phyloP scores from a whole-genome alignment of 2,113 vertebrate genomes.

The Phyllostomus discolor region DNA sequence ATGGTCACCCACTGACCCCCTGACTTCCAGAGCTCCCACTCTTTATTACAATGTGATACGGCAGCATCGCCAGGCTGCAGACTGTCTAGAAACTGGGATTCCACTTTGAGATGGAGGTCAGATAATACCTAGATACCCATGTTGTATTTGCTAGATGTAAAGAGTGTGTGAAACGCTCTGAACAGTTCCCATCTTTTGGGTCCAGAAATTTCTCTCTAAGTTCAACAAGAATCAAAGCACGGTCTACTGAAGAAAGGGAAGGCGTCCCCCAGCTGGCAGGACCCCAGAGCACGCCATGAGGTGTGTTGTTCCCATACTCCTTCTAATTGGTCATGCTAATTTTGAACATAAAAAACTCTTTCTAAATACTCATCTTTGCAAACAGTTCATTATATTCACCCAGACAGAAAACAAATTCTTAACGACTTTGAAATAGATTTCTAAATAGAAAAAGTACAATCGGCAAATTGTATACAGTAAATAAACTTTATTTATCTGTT shows the following conservation, averaged over 20 bases:
- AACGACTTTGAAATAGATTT: constrained; percentile 23
- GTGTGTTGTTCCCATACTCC: background rate
- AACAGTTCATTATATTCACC: background rate
- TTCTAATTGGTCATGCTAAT: background rate
- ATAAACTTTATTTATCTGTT: constrained; percentile 93
- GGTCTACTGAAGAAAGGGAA: background rate
- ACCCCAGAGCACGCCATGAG: background rate
- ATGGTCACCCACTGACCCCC: background rate
- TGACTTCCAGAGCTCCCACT: background rate
- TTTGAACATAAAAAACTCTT: background rate
- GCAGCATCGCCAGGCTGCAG: background rate
- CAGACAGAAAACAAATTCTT: background rate
- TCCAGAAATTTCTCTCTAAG: background rate
- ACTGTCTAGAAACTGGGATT: background rate
- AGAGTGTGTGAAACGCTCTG: background rate
- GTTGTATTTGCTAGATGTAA: background rate
- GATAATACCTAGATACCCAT: background rate
- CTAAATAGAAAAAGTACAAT: constrained; percentile 45
- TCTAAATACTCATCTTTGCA: background rate
- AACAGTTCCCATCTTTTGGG: background rate
- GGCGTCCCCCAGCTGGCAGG: background rate
- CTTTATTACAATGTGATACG: background rate
- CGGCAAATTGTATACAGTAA: constrained; percentile 83
- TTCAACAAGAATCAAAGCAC: background rate
- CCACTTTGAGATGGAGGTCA: background rate